phyloP scores from a whole-genome alignment of 2,888 invertebrate genomes.

The Disparrhopalites patrizii region DNA sequence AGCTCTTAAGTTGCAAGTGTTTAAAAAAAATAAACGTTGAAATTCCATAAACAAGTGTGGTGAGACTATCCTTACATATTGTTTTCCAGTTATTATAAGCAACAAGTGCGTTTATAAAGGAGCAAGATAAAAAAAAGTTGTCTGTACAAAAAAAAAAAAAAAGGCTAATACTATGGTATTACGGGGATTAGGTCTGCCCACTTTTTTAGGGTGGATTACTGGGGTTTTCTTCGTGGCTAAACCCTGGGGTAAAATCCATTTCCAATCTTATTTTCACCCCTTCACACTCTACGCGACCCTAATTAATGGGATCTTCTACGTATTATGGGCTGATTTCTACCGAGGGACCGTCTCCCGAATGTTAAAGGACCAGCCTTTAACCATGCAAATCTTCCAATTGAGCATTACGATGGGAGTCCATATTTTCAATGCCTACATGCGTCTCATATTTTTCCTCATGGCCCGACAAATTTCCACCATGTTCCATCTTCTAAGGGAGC shows the following conservation, averaged over 20 bases:
- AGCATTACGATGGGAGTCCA: not conserved
- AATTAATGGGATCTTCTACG: not conserved
- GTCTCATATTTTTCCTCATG: not conserved
- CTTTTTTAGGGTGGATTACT: slow-evolving; percentile 9
- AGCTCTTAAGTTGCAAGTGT: no score
- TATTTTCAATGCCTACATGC: not conserved
- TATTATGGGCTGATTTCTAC: not conserved
- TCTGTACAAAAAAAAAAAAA: not conserved
- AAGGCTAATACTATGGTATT: no score
- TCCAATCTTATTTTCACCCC: slow-evolving; percentile 1
- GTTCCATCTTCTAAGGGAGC: not conserved
- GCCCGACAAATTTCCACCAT: not conserved
- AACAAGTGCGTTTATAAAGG: no score
- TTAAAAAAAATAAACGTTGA: no score
- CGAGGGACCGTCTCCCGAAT: not conserved
- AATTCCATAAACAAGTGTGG: no score
- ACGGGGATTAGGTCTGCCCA: not conserved
- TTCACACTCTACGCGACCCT: not conserved
- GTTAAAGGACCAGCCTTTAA: not conserved
- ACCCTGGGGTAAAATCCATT: not conserved
- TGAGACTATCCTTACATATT: no score
- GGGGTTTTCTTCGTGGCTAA: not conserved
- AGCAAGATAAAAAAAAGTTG: no score
- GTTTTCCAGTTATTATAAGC: no score
- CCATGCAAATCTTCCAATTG: not conserved